Evolutionary conservation across 2,888 invertebrate species (phyloP).

Genomic region (Fissipunctia ypsillon): DNA sequence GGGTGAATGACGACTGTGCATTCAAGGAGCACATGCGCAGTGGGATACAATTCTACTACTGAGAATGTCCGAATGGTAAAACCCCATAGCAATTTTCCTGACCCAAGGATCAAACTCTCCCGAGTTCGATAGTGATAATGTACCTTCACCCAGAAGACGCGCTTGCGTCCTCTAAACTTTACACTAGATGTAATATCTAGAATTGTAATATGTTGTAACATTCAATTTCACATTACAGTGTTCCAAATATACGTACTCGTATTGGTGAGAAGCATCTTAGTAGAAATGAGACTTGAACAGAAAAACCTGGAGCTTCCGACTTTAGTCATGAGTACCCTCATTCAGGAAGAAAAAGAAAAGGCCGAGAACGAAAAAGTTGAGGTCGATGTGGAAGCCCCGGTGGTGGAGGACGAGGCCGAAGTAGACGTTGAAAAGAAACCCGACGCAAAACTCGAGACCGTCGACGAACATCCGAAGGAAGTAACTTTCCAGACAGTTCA

Average conservation of each 20-base stretch:
- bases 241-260: slow-evolving; percentile 79
- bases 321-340: slow-evolving; percentile 66
- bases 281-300: slow-evolving; percentile 72
- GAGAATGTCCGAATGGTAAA: neutral
- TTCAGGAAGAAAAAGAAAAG: slow-evolving; percentile 60
- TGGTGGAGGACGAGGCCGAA: slow-evolving; percentile 45
- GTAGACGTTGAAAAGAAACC: slow-evolving; percentile 36
- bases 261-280: slow-evolving; percentile 79
- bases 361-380: slow-evolving; percentile 29
- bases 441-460: slow-evolving; percentile 60
- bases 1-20: too few relatives aligned
- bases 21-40: too few relatives aligned
- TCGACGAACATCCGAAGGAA: slow-evolving; percentile 66
- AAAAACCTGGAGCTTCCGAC: slow-evolving; percentile 67
- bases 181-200: neutral
- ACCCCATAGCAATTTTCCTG: too few relatives aligned
- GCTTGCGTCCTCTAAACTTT: neutral
- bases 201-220: neutral
- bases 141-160: neutral
- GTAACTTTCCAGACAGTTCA: slow-evolving; percentile 40
- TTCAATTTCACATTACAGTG: slow-evolving; percentile 69
- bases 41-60: too few relatives aligned
- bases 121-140: neutral
- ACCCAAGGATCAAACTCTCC: too few relatives aligned
- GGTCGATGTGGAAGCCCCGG: slow-evolving; percentile 57